A percentile compares a stretch with the other conserved stretches of the same genome.
phyloP scores from a whole-genome alignment of 1,140 invertebrate genomes.

The Oreohelix idahoensis region DNA sequence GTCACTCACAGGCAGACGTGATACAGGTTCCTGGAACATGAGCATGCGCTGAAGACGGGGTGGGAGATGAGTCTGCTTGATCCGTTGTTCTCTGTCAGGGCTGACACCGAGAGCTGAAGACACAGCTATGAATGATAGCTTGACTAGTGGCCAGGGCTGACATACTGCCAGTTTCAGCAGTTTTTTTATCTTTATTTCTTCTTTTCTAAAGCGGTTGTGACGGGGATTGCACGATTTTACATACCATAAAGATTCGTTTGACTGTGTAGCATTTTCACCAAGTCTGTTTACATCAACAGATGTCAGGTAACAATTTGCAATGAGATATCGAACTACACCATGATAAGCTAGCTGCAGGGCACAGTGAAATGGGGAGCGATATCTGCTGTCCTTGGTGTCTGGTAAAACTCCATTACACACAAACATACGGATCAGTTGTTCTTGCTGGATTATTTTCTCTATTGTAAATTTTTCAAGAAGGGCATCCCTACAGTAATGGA shows the following conservation, averaged over 20 bases:
- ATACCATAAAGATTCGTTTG: neutral
- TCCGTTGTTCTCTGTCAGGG: neutral
- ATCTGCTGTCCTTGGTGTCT: neutral
- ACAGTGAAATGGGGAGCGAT: neutral
- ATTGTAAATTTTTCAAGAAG: neutral
- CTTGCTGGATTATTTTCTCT: neutral
- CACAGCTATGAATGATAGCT: slow-evolving; percentile 14
- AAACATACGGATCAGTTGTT: neutral
- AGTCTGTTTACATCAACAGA: neutral
- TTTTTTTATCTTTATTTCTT: neutral
- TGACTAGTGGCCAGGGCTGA: slow-evolving; percentile 10
- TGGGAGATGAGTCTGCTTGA: neutral
- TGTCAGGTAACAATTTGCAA: neutral
- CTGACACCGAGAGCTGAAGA: neutral
- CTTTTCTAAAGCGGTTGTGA: neutral
- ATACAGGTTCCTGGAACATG: neutral
- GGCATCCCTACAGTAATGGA: no score
- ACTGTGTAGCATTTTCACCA: no score
- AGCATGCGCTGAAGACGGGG: neutral
- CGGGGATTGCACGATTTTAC: neutral
- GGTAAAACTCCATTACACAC: neutral
- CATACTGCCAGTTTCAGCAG: neutral
- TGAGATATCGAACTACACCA: neutral
- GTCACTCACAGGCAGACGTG: neutral
- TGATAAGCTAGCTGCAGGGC: neutral